Evolutionary conservation across 2,888 invertebrate genomes (phyloP), one percentile per base, ranked within the genome.

Genomic region (Pedicia rivosa): DNA sequence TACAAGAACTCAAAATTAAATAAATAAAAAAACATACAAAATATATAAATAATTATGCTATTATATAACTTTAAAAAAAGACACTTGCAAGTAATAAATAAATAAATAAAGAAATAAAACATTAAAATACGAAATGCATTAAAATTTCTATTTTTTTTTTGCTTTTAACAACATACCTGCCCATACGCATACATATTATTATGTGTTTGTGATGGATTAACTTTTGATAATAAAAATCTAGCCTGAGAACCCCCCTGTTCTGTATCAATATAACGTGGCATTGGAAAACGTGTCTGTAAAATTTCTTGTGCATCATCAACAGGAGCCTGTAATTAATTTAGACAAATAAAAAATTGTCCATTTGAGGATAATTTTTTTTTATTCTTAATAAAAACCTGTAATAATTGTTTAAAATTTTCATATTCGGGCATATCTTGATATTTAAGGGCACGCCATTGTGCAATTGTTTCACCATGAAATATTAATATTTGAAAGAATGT

Each of bases 401-500:
- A 67, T 39, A 99, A 66, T 56, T 97, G 94, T 48, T 87, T 84
- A 66, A 99, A 95, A 59, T 92, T 91, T 56, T 91, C 94, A 60
- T 99, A 97, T 59, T 97, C 95, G 2, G 92, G 81, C 73, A 88
- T 79, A 49, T 94, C 88, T 57, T 98, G 92, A 64, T 97, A 99
- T 47, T 91, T 87, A 14, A 86, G 73, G 15, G 83, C 84, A 41
- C 91, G 75, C 98, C 98, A 99, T 50, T 90, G 88, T 2, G 91
- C 94, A 54, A 99, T 95, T 7, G 94, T 95, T 74, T 95, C 95
- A 57, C 98, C 98, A 54, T 95, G 95, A 64, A 95, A 99, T 53
- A 99, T 98, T 39, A 99, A 76, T 53, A 99, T 92, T 65, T 98
- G 98, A 77, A 99, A 99, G 70, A 98, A 99, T 1, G 98, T 97